phyloP scores from a whole-genome alignment of 2,797 vertebrate genomes.

The Anguilla megastoma region DNA sequence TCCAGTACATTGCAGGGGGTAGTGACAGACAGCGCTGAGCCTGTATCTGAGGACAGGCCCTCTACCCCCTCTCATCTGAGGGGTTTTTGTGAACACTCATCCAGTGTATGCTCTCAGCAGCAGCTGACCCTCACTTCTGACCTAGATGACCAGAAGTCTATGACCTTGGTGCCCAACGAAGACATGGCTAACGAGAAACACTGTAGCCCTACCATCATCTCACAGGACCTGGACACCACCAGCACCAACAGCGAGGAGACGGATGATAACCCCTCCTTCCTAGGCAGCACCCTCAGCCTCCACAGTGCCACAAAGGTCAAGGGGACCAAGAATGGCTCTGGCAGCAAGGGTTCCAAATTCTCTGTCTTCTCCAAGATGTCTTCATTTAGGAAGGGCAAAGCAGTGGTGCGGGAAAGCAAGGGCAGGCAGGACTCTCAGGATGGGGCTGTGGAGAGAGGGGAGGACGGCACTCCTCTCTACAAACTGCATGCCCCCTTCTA shows the following conservation, averaged over 20 bases:
- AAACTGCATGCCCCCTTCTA: slow-evolving; percentile 27
- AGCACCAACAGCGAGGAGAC: slow-evolving; percentile 54
- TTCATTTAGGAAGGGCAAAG: slow-evolving; percentile 69
- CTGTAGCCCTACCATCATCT: slow-evolving; percentile 40
- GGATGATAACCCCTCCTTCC: slow-evolving; percentile 43
- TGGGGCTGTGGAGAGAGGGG: slow-evolving; percentile 45
- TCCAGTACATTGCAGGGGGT: slow-evolving; percentile 26
- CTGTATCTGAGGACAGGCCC: slow-evolving; percentile 36
- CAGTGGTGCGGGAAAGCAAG: slow-evolving; percentile 37
- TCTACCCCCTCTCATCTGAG: slow-evolving; percentile 21
- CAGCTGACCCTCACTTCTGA: slow-evolving; percentile 35
- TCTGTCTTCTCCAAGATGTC: slow-evolving; percentile 76
- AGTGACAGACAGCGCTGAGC: slow-evolving; percentile 40
- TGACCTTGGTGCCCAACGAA: slow-evolving; percentile 42
- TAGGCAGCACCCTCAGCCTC: slow-evolving; percentile 51
- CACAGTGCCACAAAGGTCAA: slow-evolving; percentile 66
- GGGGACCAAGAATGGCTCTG: slow-evolving; percentile 53
- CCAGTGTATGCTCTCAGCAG: slow-evolving; percentile 41
- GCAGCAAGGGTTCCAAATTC: slow-evolving; percentile 67
- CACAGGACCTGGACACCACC: slow-evolving; percentile 52
- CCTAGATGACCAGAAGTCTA: slow-evolving; percentile 32
- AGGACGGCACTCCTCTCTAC: slow-evolving; percentile 4
- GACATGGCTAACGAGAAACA: slow-evolving; percentile 45
- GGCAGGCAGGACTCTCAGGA: slow-evolving; percentile 49
- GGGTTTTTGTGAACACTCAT: slow-evolving; percentile 32